These are phyloP conservation scores for Xyrichtys novacula DNA, from an alignment of 2,797 vertebrate species.

Conservation along the genomic window DNA sequence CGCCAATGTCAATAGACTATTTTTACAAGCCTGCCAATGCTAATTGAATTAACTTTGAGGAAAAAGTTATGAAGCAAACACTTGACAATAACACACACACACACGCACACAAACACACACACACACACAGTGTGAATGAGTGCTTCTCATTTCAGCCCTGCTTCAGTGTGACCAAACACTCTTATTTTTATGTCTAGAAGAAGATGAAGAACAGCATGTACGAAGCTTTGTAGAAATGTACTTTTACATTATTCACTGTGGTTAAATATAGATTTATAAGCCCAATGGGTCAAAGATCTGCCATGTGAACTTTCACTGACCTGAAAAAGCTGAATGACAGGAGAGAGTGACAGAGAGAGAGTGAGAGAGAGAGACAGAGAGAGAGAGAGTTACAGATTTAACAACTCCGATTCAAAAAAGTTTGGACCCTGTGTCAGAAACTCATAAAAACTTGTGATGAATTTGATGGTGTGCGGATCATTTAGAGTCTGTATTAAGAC, in stretches of 20 bases:
- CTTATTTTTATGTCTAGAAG: neutral
- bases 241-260: conserved; percentile 2
- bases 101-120: too few species aligned
- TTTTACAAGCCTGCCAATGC: conserved; percentile 1
- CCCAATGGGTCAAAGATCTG: conserved; percentile 13
- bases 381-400: too few species aligned
- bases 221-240: neutral
- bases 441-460: too few species aligned
- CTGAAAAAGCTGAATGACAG: neutral
- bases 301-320: neutral
- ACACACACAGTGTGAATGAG: conserved; percentile 26
- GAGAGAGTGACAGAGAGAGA: too few species aligned
- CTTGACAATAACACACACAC: conserved; percentile 1
- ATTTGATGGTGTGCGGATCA: too few species aligned
- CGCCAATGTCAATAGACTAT: conserved; percentile 11
- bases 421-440: too few species aligned
- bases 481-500: too few species aligned
- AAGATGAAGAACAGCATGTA: conserved; percentile 6
- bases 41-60: neutral
- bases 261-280: neutral
- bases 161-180: neutral
- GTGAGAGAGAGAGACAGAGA: too few species aligned
- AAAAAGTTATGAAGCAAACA: conserved; percentile 23
- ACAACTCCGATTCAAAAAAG: too few species aligned
- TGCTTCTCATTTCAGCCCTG: conserved; percentile 13